Percentiles rank a stretch among this genome's conserved stretches.
phyloP scores from a whole-genome alignment of 2,113 vertebrate genomes.

The Corythornis vintsioides region DNA sequence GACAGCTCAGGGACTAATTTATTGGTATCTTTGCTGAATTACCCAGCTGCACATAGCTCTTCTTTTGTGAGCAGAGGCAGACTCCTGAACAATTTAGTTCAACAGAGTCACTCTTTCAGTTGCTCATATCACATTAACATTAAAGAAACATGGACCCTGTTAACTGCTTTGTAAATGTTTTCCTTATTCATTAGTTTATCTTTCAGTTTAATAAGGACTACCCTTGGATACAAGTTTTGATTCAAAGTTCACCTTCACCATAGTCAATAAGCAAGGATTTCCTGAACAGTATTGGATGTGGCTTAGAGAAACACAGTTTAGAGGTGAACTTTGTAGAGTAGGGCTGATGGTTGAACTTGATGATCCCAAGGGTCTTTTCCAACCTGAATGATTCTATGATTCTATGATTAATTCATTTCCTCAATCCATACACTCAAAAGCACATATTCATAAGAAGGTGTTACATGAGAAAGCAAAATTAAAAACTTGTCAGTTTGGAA shows the following conservation, averaged over 20 bases:
- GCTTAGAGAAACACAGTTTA: too few species aligned
- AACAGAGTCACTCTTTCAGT: not conserved
- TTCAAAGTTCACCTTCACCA: not conserved
- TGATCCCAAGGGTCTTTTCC: too few species aligned
- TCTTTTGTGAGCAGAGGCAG: not conserved
- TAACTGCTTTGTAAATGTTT: not conserved
- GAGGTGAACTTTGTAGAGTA: too few species aligned
- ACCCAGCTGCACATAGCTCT: not conserved
- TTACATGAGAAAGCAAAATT: not conserved
- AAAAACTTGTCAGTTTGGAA: not conserved
- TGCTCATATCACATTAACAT: not conserved
- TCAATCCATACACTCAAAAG: not conserved
- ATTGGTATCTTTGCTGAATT: not conserved
- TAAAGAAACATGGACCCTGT: fast-evolving
- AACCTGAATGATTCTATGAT: too few species aligned
- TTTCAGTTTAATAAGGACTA: not conserved
- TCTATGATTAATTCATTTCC: not conserved
- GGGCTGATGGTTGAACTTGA: too few species aligned
- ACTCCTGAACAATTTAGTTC: not conserved
- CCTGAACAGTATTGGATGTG: not conserved
- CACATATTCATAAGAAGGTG: not conserved
- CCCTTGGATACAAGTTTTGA: not conserved
- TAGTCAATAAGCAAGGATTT: not conserved
- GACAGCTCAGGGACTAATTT: not conserved
- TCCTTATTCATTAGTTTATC: not conserved